Evolutionary conservation across 2,888 invertebrate species (phyloP).

Genomic region (Cactoblastis cactorum): DNA sequence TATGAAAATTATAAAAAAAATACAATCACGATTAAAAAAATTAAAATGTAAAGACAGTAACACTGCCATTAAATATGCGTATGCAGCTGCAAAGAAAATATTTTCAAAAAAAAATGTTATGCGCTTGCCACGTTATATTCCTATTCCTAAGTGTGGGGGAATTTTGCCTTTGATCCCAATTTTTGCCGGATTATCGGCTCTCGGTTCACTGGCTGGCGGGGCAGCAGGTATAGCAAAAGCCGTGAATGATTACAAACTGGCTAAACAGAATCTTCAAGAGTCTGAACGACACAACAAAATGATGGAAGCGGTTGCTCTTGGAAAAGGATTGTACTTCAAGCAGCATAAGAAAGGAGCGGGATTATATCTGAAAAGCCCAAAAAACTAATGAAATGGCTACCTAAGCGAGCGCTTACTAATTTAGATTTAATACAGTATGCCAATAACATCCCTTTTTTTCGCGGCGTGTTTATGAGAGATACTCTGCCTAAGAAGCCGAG

Average conservation of each 20-base stretch:
- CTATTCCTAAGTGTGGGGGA: not conserved
- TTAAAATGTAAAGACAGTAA: not conserved
- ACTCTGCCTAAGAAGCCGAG: no score
- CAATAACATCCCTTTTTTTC: not conserved
- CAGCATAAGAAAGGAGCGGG: not conserved
- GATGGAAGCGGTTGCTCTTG: no score
- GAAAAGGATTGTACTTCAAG: no score
- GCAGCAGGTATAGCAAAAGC: not conserved
- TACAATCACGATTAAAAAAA: not conserved
- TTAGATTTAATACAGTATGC: not conserved
- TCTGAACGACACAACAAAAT: no score
- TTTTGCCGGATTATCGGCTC: not conserved
- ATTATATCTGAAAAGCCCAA: not conserved
- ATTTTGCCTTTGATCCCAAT: not conserved
- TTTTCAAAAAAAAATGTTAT: no score
- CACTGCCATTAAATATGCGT: not conserved
- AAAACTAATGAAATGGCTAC: not conserved
- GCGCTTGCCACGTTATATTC: not conserved
- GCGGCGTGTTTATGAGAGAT: no score
- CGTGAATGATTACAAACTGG: not conserved
- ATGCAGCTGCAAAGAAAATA: not conserved
- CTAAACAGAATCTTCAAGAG: no score
- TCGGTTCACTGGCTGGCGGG: not conserved
- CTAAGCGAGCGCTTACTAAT: not conserved
- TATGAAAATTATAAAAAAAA: not conserved